These are phyloP conservation scores for Aselliscus stoliczkanus DNA, from an alignment of 2,797 vertebrate species.

Conservation along the genomic window DNA sequence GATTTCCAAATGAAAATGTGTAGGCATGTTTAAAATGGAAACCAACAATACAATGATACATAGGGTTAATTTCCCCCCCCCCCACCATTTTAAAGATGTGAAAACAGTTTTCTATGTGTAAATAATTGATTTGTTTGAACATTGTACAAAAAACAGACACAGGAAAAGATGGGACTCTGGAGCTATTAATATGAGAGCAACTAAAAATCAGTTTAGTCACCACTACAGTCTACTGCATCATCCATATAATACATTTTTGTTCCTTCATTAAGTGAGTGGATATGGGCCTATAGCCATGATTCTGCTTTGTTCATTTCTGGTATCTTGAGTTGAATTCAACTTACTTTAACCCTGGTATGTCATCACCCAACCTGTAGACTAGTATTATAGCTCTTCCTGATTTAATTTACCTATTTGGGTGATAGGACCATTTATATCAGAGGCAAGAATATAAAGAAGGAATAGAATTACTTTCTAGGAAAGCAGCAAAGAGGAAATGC, in stretches of 20 bases:
- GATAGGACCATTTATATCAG: not conserved
- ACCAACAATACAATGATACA: not conserved
- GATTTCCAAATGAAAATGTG: not conserved
- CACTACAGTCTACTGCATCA: not conserved
- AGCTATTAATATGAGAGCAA: not conserved
- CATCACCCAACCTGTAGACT: not conserved
- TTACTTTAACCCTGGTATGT: not conserved
- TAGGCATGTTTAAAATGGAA: not conserved
- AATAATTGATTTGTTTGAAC: not conserved
- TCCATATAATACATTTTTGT: not conserved
- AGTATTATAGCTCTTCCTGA: not conserved
- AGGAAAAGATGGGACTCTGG: not conserved
- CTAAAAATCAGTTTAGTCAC: not conserved
- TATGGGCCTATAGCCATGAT: not conserved
- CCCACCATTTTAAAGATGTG: not conserved
- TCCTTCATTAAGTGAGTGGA: not conserved
- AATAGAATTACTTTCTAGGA: not conserved
- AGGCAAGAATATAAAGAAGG: not conserved
- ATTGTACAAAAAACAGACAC: not conserved
- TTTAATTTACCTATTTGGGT: not conserved
- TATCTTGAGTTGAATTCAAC: not conserved
- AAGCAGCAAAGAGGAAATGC: not conserved
- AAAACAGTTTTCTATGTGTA: not conserved
- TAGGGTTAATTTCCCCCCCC: not conserved
- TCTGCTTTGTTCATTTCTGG: not conserved